A percentile compares a stretch with the other conserved stretches of the same genome.
Evolutionary conservation across 2,888 invertebrate genomes (phyloP).

Genomic region (Epinotia brunnichana): DNA sequence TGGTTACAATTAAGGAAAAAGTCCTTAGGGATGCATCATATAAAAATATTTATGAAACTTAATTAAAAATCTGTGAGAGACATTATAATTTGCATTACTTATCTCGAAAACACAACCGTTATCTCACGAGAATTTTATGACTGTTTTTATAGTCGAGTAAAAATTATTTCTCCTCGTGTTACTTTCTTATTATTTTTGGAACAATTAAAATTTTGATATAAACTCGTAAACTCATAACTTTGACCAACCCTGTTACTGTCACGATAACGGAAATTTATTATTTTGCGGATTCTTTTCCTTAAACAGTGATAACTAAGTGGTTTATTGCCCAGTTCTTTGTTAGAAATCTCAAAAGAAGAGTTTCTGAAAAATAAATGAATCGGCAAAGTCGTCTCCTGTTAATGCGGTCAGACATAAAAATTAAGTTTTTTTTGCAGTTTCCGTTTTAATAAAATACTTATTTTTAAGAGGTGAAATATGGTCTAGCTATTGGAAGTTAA

Average conservation of each 20-base stretch:
- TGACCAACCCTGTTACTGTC: slow-evolving; percentile 41
- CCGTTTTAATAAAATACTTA: neutral
- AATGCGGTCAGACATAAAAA: slow-evolving; percentile 9
- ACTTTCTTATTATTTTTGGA: slow-evolving; percentile 50
- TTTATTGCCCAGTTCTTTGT: slow-evolving; percentile 36
- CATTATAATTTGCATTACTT: slow-evolving; percentile 48
- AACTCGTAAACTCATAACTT: slow-evolving; percentile 45
- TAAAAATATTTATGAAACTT: slow-evolving; percentile 31
- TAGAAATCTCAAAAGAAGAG: slow-evolving; percentile 40
- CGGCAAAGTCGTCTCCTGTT: slow-evolving; percentile 27
- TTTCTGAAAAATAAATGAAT: slow-evolving; percentile 31
- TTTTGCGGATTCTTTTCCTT: slow-evolving; percentile 41
- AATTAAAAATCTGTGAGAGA: slow-evolving; percentile 36
- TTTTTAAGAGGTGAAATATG: neutral
- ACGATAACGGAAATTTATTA: slow-evolving; percentile 40
- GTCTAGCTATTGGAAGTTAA: neutral
- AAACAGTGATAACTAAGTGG: slow-evolving; percentile 42
- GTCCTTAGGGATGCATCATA: neutral
- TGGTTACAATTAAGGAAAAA: neutral
- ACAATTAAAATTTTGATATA: slow-evolving; percentile 52
- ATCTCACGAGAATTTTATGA: slow-evolving; percentile 46
- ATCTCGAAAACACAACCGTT: slow-evolving; percentile 47
- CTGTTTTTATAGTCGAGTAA: slow-evolving; percentile 47
- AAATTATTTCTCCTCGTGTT: slow-evolving; percentile 47
- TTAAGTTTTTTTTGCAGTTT: slow-evolving; percentile 5